Percentiles rank a stretch among this genome's conserved stretches.
These are phyloP conservation scores for Lophochroa leadbeateri DNA, from an alignment of 2,113 vertebrate species.

Conservation along the genomic window DNA sequence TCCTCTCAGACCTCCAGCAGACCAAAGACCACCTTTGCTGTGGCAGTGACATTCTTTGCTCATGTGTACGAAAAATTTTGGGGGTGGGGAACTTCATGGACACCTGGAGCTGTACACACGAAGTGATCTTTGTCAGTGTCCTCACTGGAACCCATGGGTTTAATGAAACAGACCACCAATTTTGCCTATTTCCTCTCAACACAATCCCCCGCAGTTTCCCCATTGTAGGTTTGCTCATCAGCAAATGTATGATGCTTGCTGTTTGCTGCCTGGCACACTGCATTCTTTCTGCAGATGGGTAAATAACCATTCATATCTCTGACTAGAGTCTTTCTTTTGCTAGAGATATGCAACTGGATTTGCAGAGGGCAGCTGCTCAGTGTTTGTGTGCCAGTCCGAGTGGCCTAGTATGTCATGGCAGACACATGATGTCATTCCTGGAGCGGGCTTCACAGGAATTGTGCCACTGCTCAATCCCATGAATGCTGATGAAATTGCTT, in stretches of 20 bases:
- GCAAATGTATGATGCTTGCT: not conserved
- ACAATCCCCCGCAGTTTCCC: not conserved
- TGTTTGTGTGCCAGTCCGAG: not conserved
- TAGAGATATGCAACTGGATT: not conserved
- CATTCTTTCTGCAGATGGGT: not conserved
- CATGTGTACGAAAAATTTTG: not conserved
- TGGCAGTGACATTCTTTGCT: not conserved
- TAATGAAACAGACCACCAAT: not conserved
- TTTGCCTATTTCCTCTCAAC: not conserved
- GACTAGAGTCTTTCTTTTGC: constrained; percentile 34
- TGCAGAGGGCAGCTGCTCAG: constrained; percentile 25
- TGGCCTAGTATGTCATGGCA: not conserved
- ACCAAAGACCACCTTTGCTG: not conserved
- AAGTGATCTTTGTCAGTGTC: not conserved
- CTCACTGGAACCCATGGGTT: not conserved
- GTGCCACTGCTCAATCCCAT: not conserved
- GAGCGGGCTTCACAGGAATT: not conserved
- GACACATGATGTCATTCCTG: constrained; percentile 7
- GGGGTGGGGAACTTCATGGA: not conserved
- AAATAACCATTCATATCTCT: constrained; percentile 48
- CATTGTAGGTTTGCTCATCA: not conserved
- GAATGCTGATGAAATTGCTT: constrained; percentile 40
- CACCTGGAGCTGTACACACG: not conserved
- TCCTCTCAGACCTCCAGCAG: not conserved
- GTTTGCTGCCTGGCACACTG: not conserved